These are phyloP conservation scores for Pelodiscus sinensis DNA, from an alignment of 2,113 vertebrate genomes.

Conservation along the genomic window DNA sequence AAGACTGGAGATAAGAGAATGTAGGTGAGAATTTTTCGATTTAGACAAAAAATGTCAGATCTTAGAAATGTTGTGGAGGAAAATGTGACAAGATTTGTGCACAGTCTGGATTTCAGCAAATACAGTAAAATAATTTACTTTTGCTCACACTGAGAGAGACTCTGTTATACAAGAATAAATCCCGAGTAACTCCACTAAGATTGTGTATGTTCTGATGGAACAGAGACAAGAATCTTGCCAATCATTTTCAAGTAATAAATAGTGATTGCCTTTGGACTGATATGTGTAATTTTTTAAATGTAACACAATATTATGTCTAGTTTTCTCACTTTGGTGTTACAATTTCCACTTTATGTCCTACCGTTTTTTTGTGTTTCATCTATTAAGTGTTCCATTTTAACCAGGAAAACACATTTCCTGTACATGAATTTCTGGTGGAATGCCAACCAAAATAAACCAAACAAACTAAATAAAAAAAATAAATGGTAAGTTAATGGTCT, in stretches of 20 bases:
- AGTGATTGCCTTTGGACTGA: neutral
- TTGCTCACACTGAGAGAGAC: neutral
- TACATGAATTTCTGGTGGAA: conserved; percentile 16
- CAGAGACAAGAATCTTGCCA: neutral
- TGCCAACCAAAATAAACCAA: conserved; percentile 43
- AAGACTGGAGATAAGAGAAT: neutral
- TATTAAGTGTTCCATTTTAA: neutral
- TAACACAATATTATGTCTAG: neutral
- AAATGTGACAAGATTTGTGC: neutral
- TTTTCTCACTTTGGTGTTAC: neutral
- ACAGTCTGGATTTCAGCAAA: neutral
- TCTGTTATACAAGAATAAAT: neutral
- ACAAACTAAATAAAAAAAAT: conserved; percentile 15
- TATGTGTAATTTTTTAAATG: neutral
- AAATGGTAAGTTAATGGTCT: conserved; percentile 58
- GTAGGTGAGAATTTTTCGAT: neutral
- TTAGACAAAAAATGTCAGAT: neutral
- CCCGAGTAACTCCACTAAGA: neutral
- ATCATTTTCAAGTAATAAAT: neutral
- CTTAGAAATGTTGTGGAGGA: neutral
- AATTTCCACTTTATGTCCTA: conserved; percentile 35
- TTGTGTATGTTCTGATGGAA: neutral
- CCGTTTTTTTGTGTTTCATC: conserved; percentile 16
- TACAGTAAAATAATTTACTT: accelerated
- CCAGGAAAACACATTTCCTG: neutral